A percentile compares a stretch with the other conserved stretches of the same genome.
Evolutionary conservation across 2,888 invertebrate species (phyloP).

Genomic region (Parnassius orleans): DNA sequence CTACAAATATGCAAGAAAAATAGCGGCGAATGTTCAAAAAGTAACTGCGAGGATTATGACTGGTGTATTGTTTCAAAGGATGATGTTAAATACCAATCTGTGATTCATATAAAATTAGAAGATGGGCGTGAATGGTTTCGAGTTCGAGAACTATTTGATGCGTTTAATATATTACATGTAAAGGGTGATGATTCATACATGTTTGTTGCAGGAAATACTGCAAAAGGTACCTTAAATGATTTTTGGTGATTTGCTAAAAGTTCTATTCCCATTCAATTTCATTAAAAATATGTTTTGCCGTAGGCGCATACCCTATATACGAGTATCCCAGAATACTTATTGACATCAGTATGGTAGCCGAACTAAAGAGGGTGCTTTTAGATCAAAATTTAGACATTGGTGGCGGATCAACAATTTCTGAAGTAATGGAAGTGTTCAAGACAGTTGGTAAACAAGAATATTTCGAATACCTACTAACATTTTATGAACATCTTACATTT

Average conservation of each 20-base stretch:
- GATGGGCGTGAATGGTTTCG: conserved; percentile 74
- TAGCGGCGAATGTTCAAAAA: conserved; percentile 30
- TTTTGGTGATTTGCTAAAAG: no score
- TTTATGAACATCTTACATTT: conserved; percentile 83
- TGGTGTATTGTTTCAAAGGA: conserved; percentile 44
- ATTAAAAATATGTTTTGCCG: conserved; percentile 16
- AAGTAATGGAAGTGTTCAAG: conserved; percentile 68
- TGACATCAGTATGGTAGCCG: conserved; percentile 81
- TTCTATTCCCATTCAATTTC: not conserved
- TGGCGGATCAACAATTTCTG: conserved; percentile 75
- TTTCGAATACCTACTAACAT: conserved; percentile 79
- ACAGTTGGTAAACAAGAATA: conserved; percentile 55
- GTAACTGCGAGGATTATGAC: conserved; percentile 35
- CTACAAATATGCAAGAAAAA: conserved; percentile 39
- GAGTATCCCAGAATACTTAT: conserved; percentile 78
- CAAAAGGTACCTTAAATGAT: conserved; percentile 80
- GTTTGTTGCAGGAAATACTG: conserved; percentile 88
- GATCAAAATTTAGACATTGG: conserved; percentile 77
- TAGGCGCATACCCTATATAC: conserved; percentile 67
- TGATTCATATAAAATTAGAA: conserved; percentile 49
- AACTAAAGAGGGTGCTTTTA: conserved; percentile 62
- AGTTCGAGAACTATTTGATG: conserved; percentile 65
- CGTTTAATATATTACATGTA: conserved; percentile 71
- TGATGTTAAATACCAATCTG: conserved; percentile 22
- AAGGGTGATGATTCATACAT: conserved; percentile 74